These are phyloP conservation scores for Oreochromis spilurus DNA, from an alignment of 2,113 vertebrate species.

Conservation along the genomic window DNA sequence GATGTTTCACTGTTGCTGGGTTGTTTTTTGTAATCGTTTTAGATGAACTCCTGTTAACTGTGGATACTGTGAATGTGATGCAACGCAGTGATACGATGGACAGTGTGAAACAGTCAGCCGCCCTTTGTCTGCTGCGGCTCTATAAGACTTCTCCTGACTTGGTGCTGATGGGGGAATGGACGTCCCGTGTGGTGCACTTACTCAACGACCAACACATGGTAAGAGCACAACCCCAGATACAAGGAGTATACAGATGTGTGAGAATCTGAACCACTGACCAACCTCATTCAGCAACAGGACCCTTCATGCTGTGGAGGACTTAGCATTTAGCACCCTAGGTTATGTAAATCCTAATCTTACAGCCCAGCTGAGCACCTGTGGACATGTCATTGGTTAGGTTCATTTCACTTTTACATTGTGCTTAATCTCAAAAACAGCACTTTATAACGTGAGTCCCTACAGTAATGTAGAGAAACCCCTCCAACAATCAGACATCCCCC, in stretches of 20 bases:
- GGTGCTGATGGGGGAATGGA: conserved; percentile 94
- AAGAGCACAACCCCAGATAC: background rate
- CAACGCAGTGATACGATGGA: conserved; percentile 86
- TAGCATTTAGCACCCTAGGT: background rate
- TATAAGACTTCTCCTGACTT: conserved; percentile 90
- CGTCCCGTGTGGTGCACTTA: conserved; percentile 86
- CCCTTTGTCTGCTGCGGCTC: conserved; percentile 86
- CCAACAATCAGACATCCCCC: background rate
- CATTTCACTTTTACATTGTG: background rate
- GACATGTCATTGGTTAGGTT: background rate
- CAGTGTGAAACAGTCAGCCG: conserved; percentile 90
- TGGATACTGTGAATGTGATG: background rate
- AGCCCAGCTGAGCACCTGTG: background rate
- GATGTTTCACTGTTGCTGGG: background rate
- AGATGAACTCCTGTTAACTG: background rate
- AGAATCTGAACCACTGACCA: background rate
- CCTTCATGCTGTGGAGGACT: background rate
- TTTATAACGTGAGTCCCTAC: background rate
- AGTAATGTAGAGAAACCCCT: background rate
- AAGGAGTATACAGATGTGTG: background rate
- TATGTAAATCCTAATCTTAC: background rate
- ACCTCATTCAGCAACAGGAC: background rate
- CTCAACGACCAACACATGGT: conserved; percentile 96
- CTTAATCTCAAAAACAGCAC: background rate
- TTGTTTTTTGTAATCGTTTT: background rate